phyloP scores from a whole-genome alignment of 2,888 invertebrate genomes.

The Charanyca ferruginea region DNA sequence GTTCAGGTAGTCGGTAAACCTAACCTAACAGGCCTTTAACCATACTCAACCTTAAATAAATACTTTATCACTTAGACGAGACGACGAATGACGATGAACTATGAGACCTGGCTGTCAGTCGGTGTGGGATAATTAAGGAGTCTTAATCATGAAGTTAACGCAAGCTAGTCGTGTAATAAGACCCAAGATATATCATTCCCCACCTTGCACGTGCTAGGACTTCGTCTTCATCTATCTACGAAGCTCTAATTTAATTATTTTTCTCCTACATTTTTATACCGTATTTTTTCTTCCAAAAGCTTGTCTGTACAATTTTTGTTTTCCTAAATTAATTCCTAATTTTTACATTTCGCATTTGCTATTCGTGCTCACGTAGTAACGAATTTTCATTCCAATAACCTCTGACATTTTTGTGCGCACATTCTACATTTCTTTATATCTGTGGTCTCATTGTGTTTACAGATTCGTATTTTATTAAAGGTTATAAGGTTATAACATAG shows the following conservation, averaged over 20 bases:
- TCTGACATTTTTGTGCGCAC: neutral
- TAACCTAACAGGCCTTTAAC: no score
- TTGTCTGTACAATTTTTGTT: neutral
- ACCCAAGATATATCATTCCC: neutral
- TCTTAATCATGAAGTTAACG: neutral
- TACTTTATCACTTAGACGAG: no score
- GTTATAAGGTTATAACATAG: slow-evolving; percentile 11
- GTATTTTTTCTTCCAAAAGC: neutral
- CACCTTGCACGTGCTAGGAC: neutral
- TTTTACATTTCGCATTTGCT: no score
- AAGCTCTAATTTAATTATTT: neutral
- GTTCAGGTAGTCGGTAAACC: no score
- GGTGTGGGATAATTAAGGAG: neutral
- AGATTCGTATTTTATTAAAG: slow-evolving; percentile 16
- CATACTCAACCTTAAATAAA: no score
- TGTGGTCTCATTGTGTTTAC: neutral
- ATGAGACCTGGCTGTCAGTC: no score
- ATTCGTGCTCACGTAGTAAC: neutral
- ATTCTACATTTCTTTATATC: slow-evolving; percentile 4
- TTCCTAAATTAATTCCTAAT: neutral
- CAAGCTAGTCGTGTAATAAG: neutral
- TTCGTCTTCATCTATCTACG: neutral
- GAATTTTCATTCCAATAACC: slow-evolving; percentile 5
- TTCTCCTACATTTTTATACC: neutral
- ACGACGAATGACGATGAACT: no score